phyloP scores from a whole-genome alignment of 2,113 vertebrate genomes.

The Morone chrysops region DNA sequence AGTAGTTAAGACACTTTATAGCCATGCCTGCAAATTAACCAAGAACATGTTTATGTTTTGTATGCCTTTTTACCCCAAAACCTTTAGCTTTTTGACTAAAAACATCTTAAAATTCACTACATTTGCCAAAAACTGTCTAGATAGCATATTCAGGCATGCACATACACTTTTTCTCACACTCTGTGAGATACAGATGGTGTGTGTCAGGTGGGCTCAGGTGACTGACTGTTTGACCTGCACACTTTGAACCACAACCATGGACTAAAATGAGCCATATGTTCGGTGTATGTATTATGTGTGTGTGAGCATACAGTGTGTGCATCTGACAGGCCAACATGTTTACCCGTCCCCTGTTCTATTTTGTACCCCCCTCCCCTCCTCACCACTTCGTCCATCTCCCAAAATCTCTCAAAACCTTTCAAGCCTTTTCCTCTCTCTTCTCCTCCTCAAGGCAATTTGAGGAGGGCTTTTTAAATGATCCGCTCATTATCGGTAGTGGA shows the following conservation, averaged over 20 bases:
- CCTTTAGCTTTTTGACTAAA: background rate
- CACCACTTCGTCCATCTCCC: slow-evolving; percentile 56
- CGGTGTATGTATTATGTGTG: background rate
- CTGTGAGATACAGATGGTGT: background rate
- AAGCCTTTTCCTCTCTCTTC: slow-evolving; percentile 68
- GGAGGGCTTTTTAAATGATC: slow-evolving; percentile 80
- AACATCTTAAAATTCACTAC: background rate
- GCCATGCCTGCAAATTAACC: slow-evolving; percentile 4
- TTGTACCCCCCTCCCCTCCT: background rate
- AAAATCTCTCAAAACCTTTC: slow-evolving; percentile 78
- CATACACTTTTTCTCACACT: background rate
- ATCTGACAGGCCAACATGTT: slow-evolving; percentile 39
- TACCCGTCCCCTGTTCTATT: slow-evolving; percentile 26
- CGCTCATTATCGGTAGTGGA: slow-evolving; percentile 77
- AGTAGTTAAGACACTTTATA: background rate
- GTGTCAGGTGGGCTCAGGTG: slow-evolving; percentile 27
- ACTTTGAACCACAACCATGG: background rate
- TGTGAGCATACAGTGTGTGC: slow-evolving; percentile 7
- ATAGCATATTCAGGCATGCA: background rate
- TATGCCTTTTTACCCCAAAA: background rate
- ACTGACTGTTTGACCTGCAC: slow-evolving; percentile 24
- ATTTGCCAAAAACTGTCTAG: background rate
- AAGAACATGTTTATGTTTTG: background rate
- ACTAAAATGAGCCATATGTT: background rate
- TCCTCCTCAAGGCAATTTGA: slow-evolving; percentile 76